Evolutionary conservation across 30 jellyfish, hydroid and myxozoan species (phyloP).

Genomic region (Aurelia coerulea): DNA sequence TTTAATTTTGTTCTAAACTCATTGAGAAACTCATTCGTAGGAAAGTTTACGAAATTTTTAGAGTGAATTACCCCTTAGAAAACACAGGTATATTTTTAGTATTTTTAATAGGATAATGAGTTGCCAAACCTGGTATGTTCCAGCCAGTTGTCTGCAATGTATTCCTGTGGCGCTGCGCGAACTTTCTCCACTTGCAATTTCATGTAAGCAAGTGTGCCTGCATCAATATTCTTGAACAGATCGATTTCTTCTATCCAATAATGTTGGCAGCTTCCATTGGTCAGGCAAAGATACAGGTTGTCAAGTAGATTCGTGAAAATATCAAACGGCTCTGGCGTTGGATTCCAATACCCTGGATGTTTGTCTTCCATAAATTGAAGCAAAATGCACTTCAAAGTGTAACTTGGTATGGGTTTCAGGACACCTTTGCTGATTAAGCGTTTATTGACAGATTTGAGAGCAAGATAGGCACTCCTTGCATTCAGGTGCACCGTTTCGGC

Average conservation of each 20-base stretch:
- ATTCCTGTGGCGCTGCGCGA: constrained; percentile 11
- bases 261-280: constrained; percentile 19
- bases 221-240: neutral
- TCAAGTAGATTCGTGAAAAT: constrained; percentile 24
- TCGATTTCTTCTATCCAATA: constrained; percentile 50
- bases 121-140: neutral
- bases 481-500: constrained; percentile 16
- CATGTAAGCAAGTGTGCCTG: neutral
- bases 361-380: constrained; percentile 22
- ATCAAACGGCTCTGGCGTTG: neutral
- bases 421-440: constrained; percentile 13
- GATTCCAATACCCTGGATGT: neutral
- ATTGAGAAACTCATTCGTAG: too few species aligned
- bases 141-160: constrained; percentile 40
- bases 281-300: constrained; percentile 3
- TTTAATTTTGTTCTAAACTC: too few species aligned
- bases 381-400: constrained; percentile 25
- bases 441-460: constrained; percentile 31
- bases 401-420: constrained; percentile 6
- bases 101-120: too few species aligned
- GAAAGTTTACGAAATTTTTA: too few species aligned
- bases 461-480: constrained; percentile 24
- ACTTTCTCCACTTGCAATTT: neutral
- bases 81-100: too few species aligned
- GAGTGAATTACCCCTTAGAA: too few species aligned